phyloP scores from a whole-genome alignment of 2,888 invertebrate genomes.

The Saturnia japonica region DNA sequence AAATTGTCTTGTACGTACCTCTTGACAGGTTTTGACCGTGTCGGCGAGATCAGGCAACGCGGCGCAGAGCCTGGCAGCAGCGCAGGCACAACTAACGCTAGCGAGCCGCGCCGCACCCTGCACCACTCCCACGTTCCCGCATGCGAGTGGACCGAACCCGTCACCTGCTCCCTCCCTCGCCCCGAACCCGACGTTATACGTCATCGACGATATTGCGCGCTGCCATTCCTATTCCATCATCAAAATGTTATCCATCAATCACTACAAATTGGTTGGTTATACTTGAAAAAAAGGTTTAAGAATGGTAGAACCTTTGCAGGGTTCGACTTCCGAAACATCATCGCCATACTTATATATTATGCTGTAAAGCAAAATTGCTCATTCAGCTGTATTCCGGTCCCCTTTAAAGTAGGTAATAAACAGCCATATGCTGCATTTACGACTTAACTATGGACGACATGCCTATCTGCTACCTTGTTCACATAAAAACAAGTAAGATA shows the following conservation, averaged over 20 bases:
- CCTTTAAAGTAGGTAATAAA: neutral
- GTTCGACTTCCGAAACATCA: neutral
- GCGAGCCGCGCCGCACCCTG: slow-evolving; percentile 73
- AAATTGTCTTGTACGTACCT: slow-evolving; percentile 52
- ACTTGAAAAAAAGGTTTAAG: neutral
- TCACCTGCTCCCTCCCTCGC: slow-evolving; percentile 31
- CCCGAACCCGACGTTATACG: slow-evolving; percentile 39
- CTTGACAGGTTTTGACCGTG: slow-evolving; percentile 64
- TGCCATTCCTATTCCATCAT: slow-evolving; percentile 64
- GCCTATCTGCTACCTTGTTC: neutral
- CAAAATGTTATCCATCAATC: neutral
- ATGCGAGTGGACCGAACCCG: slow-evolving; percentile 33
- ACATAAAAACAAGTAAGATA: neutral
- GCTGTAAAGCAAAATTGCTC: neutral
- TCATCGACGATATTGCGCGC: slow-evolving; percentile 62
- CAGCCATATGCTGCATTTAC: neutral
- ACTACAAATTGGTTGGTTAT: neutral
- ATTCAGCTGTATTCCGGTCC: neutral
- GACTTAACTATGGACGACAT: neutral
- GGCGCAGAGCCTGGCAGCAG: slow-evolving; percentile 68
- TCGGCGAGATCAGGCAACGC: slow-evolving; percentile 59
- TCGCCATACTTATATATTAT: neutral
- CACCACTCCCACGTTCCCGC: slow-evolving; percentile 69
- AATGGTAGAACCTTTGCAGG: neutral
- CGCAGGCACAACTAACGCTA: slow-evolving; percentile 73